A percentile compares a stretch with the other conserved stretches of the same genome.
phyloP scores from a whole-genome alignment of 1,140 invertebrate genomes.

The Lordiphosa mommai region DNA sequence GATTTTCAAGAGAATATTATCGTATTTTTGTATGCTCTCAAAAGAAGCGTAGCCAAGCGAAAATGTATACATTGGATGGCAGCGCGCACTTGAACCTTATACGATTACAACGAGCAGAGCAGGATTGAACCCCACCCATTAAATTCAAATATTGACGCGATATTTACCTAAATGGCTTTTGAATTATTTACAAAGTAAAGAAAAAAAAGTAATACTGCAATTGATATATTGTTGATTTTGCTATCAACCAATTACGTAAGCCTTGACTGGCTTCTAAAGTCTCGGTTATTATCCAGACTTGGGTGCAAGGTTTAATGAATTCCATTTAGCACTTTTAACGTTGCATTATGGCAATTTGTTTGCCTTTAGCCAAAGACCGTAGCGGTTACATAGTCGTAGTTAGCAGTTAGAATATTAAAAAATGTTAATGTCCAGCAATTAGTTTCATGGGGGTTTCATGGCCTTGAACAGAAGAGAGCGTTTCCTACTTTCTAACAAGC shows the following conservation, averaged over 20 bases:
- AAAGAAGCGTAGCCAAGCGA: neutral
- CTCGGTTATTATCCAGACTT: neutral
- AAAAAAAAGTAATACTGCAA: neutral
- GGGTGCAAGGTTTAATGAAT: neutral
- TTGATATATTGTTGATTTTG: conserved; percentile 1
- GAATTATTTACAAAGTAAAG: neutral
- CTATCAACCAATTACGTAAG: conserved; percentile 1
- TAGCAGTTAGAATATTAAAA: no score
- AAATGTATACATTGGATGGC: neutral
- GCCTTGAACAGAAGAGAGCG: no score
- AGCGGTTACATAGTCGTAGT: no score
- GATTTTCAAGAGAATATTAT: conserved; percentile 3
- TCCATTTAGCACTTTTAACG: neutral
- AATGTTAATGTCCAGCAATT: no score
- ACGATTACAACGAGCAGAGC: no score
- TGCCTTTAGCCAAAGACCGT: no score
- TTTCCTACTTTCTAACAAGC: no score
- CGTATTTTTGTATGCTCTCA: neutral
- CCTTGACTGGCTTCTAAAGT: neutral
- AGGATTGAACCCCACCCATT: neutral
- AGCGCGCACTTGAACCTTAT: neutral
- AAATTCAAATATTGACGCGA: neutral
- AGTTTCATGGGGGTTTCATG: no score
- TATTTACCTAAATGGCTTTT: neutral
- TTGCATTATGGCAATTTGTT: no score